A percentile compares a stretch with the other conserved stretches of the same genome.
Evolutionary conservation across 2,113 vertebrate species (phyloP).

Genomic region (Lophura nycthemera): DNA sequence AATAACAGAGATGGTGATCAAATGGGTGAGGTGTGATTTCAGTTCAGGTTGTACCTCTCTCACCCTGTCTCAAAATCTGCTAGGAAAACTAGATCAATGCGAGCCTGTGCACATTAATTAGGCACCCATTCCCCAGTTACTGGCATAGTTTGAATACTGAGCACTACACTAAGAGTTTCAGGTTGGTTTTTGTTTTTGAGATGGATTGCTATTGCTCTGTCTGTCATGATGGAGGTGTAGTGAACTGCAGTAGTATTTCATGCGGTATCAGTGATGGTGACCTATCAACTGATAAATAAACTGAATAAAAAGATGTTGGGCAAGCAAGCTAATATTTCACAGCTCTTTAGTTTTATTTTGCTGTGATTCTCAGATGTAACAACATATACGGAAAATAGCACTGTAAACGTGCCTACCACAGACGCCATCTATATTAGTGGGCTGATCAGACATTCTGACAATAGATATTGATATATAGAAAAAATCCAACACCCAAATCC

Average conservation of each 20-base stretch:
- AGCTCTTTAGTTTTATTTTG: background rate
- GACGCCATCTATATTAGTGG: background rate
- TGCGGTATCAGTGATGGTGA: background rate
- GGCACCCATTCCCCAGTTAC: rapidly evolving
- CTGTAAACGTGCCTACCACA: background rate
- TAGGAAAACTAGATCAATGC: background rate
- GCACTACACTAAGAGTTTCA: background rate
- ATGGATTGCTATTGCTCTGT: background rate
- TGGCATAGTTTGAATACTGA: background rate
- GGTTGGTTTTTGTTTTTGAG: background rate
- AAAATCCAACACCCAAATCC: too few species aligned
- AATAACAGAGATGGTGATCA: background rate
- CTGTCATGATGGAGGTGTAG: background rate
- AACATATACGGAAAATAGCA: background rate
- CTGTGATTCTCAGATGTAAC: background rate
- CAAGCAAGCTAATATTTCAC: background rate
- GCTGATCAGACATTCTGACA: background rate
- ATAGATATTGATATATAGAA: background rate
- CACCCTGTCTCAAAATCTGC: background rate
- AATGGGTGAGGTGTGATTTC: background rate
- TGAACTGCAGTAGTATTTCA: background rate
- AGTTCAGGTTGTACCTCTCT: background rate
- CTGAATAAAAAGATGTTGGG: background rate
- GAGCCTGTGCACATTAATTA: too few species aligned
- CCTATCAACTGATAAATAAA: background rate